Evolutionary conservation across 2,888 invertebrate species (phyloP).

Genomic region (Paralinhomoeus sp.): DNA sequence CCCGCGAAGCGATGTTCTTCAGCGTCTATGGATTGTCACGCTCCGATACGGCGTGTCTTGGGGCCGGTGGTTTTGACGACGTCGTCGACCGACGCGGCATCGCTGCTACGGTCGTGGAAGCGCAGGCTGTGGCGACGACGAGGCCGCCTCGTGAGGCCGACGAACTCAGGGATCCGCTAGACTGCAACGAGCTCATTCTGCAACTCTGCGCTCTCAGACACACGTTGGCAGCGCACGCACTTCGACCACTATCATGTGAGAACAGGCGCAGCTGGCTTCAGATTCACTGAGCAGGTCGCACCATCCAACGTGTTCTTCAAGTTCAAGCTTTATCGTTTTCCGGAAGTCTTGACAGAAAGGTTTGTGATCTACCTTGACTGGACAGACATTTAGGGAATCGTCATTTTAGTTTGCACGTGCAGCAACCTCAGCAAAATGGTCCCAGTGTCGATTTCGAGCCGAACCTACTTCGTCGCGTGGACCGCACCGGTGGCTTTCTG

Average conservation of each 20-base stretch:
- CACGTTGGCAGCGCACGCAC: no score
- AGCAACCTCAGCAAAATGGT: neutral
- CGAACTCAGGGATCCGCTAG: slow-evolving; percentile 27
- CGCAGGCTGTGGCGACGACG: slow-evolving; percentile 15
- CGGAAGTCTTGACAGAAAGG: slow-evolving; percentile 31
- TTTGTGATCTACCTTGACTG: slow-evolving; percentile 9
- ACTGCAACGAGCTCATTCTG: slow-evolving; percentile 30
- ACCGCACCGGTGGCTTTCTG: neutral
- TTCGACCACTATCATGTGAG: no score
- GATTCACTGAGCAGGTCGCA: neutral
- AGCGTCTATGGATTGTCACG: no score
- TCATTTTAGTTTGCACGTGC: neutral
- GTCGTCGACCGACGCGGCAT: slow-evolving; percentile 27
- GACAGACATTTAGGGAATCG: neutral
- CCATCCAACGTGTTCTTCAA: slow-evolving; percentile 30
- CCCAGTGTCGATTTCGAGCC: neutral
- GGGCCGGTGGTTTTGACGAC: no score
- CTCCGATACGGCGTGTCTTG: no score
- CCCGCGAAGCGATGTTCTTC: no score
- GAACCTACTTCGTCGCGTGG: neutral
- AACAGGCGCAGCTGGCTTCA: no score
- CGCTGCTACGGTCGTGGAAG: slow-evolving; percentile 28
- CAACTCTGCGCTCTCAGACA: slow-evolving; percentile 32
- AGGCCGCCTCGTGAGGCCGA: slow-evolving; percentile 13
- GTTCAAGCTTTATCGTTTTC: slow-evolving; percentile 33